Percentiles rank a stretch among this genome's conserved stretches.
These are phyloP conservation scores for Pygoscelis antarcticus DNA, from an alignment of 2,113 vertebrate genomes.

Conservation along the genomic window DNA sequence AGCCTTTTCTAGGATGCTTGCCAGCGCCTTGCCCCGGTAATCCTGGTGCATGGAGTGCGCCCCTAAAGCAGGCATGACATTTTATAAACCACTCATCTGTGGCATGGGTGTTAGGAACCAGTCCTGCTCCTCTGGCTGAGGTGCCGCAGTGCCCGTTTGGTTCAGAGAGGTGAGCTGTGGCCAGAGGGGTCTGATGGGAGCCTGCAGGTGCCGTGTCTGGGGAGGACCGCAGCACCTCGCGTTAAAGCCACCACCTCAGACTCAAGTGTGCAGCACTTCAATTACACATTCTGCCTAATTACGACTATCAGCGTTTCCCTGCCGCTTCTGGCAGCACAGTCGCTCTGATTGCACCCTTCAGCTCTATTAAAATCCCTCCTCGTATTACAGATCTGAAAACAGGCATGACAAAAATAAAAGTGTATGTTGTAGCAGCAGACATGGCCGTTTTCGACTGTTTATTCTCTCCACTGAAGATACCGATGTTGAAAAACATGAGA, in stretches of 20 bases:
- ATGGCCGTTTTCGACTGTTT: not conserved
- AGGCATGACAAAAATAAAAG: not conserved
- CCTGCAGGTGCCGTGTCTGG: rapidly evolving
- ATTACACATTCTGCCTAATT: not conserved
- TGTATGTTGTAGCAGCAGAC: not conserved
- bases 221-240: rapidly evolving
- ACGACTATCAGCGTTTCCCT: rapidly evolving
- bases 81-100: not conserved
- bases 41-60: not conserved
- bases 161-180: not conserved
- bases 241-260: not conserved
- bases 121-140: not conserved
- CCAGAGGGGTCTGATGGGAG: not conserved
- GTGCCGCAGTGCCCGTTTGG: rapidly evolving
- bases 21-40: rapidly evolving
- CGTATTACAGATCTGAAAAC: not conserved
- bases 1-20: not conserved
- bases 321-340: not conserved
- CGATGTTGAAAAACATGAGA: not conserved
- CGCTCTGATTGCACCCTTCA: not conserved
- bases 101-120: not conserved
- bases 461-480: not conserved
- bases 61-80: not conserved
- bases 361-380: not conserved
- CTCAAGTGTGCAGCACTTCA: not conserved